Conservation (phyloP, 2,113 vertebrate species). For the Cyprinodon variegatus region DNA sequence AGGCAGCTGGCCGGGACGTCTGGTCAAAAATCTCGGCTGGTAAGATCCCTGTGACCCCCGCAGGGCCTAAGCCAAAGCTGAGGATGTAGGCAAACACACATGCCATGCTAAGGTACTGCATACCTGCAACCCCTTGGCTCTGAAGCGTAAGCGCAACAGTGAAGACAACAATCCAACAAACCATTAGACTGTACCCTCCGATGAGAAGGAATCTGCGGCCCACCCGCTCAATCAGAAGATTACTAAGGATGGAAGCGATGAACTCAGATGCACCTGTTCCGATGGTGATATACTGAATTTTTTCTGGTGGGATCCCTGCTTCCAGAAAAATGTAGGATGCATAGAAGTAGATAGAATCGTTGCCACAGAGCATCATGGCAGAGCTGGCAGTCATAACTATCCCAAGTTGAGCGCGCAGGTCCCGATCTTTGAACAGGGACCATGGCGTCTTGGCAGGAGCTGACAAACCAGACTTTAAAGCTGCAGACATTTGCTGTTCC, state of each 20-base stretch:
- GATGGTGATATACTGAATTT: constrained; percentile 83
- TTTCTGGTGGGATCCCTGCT: constrained; percentile 82
- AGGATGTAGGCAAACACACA: constrained; percentile 91
- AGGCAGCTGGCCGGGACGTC: constrained; percentile 85
- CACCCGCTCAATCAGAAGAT: constrained; percentile 83
- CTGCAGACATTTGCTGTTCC: constrained; percentile 69
- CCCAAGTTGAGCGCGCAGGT: constrained; percentile 78
- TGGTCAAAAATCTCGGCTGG: constrained; percentile 90
- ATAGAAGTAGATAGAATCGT: constrained; percentile 89
- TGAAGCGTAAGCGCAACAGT: constrained; percentile 84
- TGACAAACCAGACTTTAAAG: constrained; percentile 52
- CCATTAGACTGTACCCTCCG: constrained; percentile 86
- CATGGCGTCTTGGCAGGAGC: constrained; percentile 62
- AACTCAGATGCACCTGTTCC: constrained; percentile 89
- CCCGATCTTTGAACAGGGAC: constrained; percentile 76
- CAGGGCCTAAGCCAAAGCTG: constrained; percentile 92
- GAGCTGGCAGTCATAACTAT: constrained; percentile 83
- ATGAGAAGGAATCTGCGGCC: constrained; percentile 83
- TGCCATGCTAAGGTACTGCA: constrained; percentile 87
- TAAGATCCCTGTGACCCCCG: constrained; percentile 88
- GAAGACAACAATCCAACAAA: constrained; percentile 84
- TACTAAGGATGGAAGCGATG: constrained; percentile 76
- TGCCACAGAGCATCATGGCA: constrained; percentile 90
- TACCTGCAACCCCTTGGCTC: constrained; percentile 77
- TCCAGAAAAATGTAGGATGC: constrained; percentile 85